phyloP scores from a whole-genome alignment of 2,113 vertebrate genomes.

The Gallinago paraguaiae region DNA sequence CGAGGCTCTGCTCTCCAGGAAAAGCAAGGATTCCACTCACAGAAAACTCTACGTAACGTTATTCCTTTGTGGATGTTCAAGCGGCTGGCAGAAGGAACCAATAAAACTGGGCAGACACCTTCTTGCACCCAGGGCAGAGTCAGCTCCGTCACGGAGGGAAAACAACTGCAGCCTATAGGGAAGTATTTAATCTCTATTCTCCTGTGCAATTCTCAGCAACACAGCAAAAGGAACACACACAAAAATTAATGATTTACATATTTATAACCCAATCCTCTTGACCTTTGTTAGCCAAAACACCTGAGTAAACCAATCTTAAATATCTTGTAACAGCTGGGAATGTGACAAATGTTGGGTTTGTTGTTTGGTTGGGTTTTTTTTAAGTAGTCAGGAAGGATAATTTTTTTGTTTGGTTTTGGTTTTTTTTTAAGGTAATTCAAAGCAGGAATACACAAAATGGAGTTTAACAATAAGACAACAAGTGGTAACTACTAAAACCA shows the following conservation, averaged over 20 bases:
- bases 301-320: constrained; percentile 35
- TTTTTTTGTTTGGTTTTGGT: too few species aligned
- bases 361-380: neutral
- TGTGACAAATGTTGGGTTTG: neutral
- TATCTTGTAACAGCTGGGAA: constrained; percentile 24
- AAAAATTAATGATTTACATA: constrained; percentile 60
- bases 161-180: neutral
- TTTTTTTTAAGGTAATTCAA: neutral
- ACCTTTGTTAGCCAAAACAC: constrained; percentile 64
- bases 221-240: constrained; percentile 3
- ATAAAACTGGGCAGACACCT: neutral
- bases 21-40: neutral
- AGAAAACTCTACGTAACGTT: neutral
- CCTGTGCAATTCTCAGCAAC: constrained; percentile 1
- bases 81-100: neutral
- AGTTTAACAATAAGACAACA: neutral
- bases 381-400: neutral
- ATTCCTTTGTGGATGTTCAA: neutral
- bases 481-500: neutral
- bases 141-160: neutral
- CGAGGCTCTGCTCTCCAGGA: neutral
- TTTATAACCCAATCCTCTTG: constrained; percentile 51
- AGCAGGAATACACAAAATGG: neutral
- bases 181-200: constrained; percentile 26
- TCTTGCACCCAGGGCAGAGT: neutral